These are phyloP conservation scores for Festucalex cinctus DNA, from an alignment of 2,113 vertebrate species.

Conservation along the genomic window DNA sequence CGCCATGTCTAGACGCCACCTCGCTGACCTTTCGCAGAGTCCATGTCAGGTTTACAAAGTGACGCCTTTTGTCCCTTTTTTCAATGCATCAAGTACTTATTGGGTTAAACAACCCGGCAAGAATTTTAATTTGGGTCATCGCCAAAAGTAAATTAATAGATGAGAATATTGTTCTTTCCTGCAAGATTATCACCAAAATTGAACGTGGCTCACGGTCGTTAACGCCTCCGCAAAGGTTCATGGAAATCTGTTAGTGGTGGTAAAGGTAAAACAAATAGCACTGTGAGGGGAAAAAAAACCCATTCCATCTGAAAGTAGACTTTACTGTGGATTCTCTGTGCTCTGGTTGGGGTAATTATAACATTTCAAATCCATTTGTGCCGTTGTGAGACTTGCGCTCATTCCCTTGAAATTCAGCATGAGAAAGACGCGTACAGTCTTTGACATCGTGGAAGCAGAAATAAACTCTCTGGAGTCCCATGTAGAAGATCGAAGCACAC, in stretches of 20 bases:
- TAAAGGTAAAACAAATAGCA: not conserved
- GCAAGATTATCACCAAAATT: not conserved
- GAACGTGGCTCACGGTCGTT: not conserved
- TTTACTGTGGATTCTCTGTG: not conserved
- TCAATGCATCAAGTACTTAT: too few species aligned
- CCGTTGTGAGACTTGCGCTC: too few species aligned
- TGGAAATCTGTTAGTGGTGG: not conserved
- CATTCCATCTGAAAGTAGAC: not conserved
- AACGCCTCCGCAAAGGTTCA: not conserved
- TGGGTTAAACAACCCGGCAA: not conserved
- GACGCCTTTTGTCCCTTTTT: not conserved
- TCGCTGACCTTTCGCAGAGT: constrained; percentile 1
- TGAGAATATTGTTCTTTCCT: not conserved
- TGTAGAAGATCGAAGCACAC: too few species aligned
- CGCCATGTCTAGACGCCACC: constrained; percentile 2
- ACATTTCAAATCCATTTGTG: too few species aligned
- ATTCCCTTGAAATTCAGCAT: too few species aligned
- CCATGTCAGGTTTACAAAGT: not conserved
- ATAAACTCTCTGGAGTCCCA: too few species aligned
- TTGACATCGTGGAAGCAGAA: too few species aligned
- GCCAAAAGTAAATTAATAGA: not conserved
- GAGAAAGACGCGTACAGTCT: too few species aligned
- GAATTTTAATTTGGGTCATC: not conserved
- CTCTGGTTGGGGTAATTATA: too few species aligned
- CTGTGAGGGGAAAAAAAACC: not conserved